These are phyloP conservation scores for Tetragonisca angustula DNA, from an alignment of 2,888 invertebrate species.

Conservation along the genomic window DNA sequence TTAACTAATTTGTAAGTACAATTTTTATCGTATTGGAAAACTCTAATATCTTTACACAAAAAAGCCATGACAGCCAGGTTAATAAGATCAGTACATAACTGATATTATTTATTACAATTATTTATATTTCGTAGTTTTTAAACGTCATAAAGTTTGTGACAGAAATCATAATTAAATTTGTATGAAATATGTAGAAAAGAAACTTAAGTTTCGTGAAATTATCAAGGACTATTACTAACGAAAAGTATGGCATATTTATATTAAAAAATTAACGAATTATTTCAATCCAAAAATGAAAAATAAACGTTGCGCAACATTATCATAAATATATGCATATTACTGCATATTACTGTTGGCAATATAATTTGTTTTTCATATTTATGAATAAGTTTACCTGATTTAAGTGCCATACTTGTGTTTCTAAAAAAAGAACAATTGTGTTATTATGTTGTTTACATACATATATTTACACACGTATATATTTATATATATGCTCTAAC, in stretches of 20 bases:
- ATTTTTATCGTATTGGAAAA: slow-evolving; percentile 36
- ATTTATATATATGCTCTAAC: background rate
- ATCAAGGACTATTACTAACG: background rate
- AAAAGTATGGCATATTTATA: slow-evolving; percentile 16
- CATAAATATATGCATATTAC: slow-evolving; percentile 32
- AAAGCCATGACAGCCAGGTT: slow-evolving; percentile 56
- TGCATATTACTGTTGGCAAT: slow-evolving; percentile 44
- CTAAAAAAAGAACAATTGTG: slow-evolving; percentile 39
- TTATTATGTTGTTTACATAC: background rate
- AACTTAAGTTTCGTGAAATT: background rate
- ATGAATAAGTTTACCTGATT: slow-evolving; percentile 64
- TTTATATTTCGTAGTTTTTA: slow-evolving; percentile 52
- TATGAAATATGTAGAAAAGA: background rate
- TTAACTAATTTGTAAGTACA: slow-evolving; percentile 13
- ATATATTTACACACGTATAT: background rate
- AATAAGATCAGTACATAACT: slow-evolving; percentile 32
- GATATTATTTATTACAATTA: slow-evolving; percentile 57
- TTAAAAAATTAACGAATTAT: slow-evolving; percentile 7
- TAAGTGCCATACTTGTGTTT: slow-evolving; percentile 69
- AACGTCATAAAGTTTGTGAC: slow-evolving; percentile 16
- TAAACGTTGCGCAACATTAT: slow-evolving; percentile 47
- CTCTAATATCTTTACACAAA: slow-evolving; percentile 30
- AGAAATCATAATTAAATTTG: slow-evolving; percentile 14
- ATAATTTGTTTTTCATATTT: slow-evolving; percentile 61
- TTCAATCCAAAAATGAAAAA: slow-evolving; percentile 34